phyloP scores from a whole-genome alignment of 2,888 invertebrate species.

The Hyalella azteca region DNA sequence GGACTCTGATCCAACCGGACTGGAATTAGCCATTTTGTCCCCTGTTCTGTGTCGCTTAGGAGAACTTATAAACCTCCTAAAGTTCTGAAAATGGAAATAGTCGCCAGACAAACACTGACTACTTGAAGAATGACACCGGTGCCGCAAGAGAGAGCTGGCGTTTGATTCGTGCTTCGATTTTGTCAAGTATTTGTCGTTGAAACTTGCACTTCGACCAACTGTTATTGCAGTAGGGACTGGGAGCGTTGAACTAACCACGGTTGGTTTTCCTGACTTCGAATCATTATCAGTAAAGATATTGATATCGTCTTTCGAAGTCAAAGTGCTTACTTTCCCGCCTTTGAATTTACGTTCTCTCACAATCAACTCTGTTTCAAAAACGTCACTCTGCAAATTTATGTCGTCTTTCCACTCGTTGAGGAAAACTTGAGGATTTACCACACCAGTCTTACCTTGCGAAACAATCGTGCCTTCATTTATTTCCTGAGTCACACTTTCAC shows the following conservation, averaged over 20 bases:
- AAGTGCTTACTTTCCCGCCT: not conserved
- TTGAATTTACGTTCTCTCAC: not conserved
- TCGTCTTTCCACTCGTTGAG: too few species aligned
- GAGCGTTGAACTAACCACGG: not conserved
- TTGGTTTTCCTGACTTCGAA: not conserved
- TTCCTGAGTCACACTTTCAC: not conserved
- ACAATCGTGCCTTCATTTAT: not conserved
- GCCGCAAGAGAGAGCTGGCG: not conserved
- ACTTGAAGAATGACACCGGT: not conserved
- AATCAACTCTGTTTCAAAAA: not conserved
- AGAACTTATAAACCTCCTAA: not conserved
- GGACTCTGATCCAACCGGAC: not conserved
- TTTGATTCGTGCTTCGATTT: not conserved
- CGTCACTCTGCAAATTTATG: not conserved
- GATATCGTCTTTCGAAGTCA: too few species aligned
- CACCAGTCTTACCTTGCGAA: not conserved
- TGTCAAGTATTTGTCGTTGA: conserved; percentile 1
- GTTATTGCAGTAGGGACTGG: not conserved
- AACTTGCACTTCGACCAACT: conserved; percentile 15
- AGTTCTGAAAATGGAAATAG: not conserved
- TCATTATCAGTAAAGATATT: not conserved
- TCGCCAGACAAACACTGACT: not conserved
- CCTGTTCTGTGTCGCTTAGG: not conserved
- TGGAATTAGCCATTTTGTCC: not conserved
- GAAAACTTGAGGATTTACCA: too few species aligned